Percentiles rank a stretch among this genome's conserved stretches.
Conservation (phyloP, 2,888 invertebrate genomes). For the Agriopis leucophaearia region DNA sequence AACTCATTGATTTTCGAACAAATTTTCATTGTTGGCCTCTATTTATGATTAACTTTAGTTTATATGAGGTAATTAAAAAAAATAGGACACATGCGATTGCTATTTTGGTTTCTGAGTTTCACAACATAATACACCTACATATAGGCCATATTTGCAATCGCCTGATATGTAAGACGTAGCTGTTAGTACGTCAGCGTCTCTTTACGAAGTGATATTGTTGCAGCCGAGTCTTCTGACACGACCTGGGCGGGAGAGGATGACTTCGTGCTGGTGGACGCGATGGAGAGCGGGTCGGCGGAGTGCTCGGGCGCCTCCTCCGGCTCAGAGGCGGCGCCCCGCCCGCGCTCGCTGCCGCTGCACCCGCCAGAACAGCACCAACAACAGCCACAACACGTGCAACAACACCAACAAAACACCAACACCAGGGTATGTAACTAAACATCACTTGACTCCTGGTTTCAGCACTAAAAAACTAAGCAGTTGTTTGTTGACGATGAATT, state of each 20-base stretch:
- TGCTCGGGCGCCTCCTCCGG: constrained; percentile 72
- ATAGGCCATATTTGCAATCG: too few relatives aligned
- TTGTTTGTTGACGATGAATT: too few relatives aligned
- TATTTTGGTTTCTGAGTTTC: too few relatives aligned
- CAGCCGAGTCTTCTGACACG: constrained; percentile 80
- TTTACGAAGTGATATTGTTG: neutral
- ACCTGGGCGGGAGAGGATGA: constrained; percentile 92
- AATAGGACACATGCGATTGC: too few relatives aligned
- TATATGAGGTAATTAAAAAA: too few relatives aligned
- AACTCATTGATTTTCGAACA: too few relatives aligned
- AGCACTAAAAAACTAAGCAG: too few relatives aligned
- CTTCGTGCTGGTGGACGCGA: constrained; percentile 93
- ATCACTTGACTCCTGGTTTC: too few relatives aligned
- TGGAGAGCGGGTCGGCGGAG: constrained; percentile 86
- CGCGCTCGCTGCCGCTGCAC: constrained; percentile 71
- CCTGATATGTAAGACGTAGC: too few relatives aligned
- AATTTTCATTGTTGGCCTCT: too few relatives aligned
- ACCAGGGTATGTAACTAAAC: neutral
- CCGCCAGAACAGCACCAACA: constrained; percentile 31
- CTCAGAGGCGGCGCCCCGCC: constrained; percentile 76
- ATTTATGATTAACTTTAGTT: too few relatives aligned
- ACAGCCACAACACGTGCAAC: constrained; percentile 24
- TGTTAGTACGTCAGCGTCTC: neutral
- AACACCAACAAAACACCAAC: constrained; percentile 7
- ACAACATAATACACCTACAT: too few relatives aligned